phyloP scores from a whole-genome alignment of 2,888 invertebrate genomes.

The Diploptera punctata region DNA sequence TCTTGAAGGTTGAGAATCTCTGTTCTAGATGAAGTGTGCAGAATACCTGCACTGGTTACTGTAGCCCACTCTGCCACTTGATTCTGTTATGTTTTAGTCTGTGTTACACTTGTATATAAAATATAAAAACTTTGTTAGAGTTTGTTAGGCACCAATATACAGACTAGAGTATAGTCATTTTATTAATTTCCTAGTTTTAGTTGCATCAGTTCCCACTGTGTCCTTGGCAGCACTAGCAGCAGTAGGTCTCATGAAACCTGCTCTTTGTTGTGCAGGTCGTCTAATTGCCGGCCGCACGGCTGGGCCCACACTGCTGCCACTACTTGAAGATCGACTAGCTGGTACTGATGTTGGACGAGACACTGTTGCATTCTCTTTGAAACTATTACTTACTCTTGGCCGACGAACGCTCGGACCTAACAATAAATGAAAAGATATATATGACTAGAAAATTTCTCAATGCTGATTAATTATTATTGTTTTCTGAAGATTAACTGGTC shows the following conservation, averaged over 20 bases:
- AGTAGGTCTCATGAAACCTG: conserved; percentile 84
- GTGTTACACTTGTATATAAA: no score
- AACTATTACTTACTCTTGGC: conserved; percentile 53
- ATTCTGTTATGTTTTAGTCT: no score
- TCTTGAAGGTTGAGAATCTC: no score
- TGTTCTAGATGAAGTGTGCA: no score
- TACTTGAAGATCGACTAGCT: conserved; percentile 59
- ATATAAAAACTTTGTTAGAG: no score
- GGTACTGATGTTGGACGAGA: conserved; percentile 50
- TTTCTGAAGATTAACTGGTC: no score
- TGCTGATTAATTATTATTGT: no score
- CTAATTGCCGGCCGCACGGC: conserved; percentile 45
- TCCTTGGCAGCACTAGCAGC: conserved; percentile 82
- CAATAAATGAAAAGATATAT: no score
- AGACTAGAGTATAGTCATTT: neutral
- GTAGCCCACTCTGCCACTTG: no score
- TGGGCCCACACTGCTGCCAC: conserved; percentile 57
- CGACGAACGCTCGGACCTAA: conserved; percentile 46
- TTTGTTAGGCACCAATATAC: no score
- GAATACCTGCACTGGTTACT: no score
- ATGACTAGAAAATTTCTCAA: no score
- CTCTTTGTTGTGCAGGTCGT: conserved; percentile 28
- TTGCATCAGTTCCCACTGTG: conserved; percentile 41
- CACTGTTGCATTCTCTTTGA: conserved; percentile 54
- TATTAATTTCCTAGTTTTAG: neutral